Evolutionary conservation across 2,113 vertebrate species (phyloP), one percentile per base, ranked within the genome.

Genomic region (Ailuropoda melanoleuca): DNA sequence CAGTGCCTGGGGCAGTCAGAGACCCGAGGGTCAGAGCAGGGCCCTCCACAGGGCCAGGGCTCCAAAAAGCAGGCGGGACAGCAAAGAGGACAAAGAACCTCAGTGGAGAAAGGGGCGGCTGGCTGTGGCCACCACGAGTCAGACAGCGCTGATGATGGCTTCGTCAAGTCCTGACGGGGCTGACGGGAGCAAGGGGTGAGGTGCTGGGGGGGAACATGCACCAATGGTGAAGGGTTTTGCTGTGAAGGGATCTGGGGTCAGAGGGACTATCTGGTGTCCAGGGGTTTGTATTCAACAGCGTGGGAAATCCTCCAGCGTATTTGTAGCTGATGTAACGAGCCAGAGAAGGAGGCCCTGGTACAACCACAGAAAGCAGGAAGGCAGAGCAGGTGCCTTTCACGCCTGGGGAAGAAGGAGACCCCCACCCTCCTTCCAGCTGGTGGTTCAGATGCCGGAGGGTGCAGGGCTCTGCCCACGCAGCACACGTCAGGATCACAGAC

Each of bases 171-270:
- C 60, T 13, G 70, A 23, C 0, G 11, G 21, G 37, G 21, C 29
- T 43, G 37, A 39, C 1, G 70, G 68, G 37, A 43, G 21, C 70
- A 0, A 15, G n/a, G 1, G 64, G 64, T 3, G 37, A 24, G 70
- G 68, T 0, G 21, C 37, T 7, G 34, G n/a, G 7, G 18, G n/a
- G 64, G 9, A n/a, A 18, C 0, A 4, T 4, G 8, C 31, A 11
- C 18, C 6, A 5, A 31, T 10, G 60, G 14, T 14, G 29, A 26
- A 14, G 60, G 60, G 29, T 31, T 62, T 31, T 37, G 37, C 68
- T 1, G 68, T 8, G 21, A 39, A 72, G 68, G 37, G n/a, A 23
- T 39, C 68, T 64, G 60, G 60, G 60, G 60, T 64, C 60, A 2
- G 60, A 64, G 60, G 26, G 14, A 10, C 60, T 13, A 31, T 72